Percentiles rank a stretch among this genome's conserved stretches.
phyloP scores from a whole-genome alignment of 2,797 vertebrate genomes.

The Poliocrania exsul region DNA sequence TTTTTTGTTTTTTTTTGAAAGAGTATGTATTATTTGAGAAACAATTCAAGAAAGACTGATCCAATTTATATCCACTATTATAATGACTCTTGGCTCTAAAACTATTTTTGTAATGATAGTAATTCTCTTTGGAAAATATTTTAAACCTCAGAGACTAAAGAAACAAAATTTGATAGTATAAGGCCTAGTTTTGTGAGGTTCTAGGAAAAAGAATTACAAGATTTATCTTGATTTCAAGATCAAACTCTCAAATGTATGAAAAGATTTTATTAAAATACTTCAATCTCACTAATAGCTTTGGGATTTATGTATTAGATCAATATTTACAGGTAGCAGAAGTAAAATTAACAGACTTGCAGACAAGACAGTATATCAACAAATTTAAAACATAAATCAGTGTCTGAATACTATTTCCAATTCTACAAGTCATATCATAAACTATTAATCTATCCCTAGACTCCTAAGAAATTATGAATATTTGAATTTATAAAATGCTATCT shows the following conservation, averaged over 20 bases:
- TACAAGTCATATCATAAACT: background rate
- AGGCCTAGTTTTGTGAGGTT: background rate
- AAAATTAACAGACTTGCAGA: background rate
- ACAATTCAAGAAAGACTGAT: background rate
- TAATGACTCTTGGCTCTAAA: background rate
- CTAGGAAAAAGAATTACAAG: background rate
- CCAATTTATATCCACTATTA: background rate
- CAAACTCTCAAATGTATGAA: background rate
- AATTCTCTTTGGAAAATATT: background rate
- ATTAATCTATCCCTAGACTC: background rate
- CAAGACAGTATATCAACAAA: background rate
- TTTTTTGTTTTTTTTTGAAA: background rate
- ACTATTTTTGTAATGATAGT: background rate
- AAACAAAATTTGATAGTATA: background rate
- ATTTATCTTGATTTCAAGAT: background rate
- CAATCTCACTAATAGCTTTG: background rate
- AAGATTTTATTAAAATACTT: rapidly evolving
- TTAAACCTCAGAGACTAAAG: background rate
- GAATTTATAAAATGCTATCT: background rate
- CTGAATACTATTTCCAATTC: background rate
- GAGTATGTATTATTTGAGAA: background rate
- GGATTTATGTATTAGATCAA: background rate
- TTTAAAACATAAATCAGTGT: background rate
- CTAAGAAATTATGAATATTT: background rate
- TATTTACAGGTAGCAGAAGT: background rate